Base-by-base conservation (phyloP, 1,140 invertebrate species). In the Cotesia vestalis region DNA sequence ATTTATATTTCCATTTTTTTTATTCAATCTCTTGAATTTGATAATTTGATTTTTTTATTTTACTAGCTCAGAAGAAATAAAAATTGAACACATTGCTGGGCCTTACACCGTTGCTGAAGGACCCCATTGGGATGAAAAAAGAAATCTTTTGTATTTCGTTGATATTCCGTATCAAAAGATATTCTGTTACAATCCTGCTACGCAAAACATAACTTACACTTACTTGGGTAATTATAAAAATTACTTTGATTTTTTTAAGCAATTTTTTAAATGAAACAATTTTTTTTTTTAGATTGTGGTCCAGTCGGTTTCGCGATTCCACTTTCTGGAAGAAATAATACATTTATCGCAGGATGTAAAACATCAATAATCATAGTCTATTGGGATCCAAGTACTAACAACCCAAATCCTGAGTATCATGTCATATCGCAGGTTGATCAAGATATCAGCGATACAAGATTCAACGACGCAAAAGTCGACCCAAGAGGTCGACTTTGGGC, bases 381-480 rank as follows among this genome's bases (percentile, higher is more conserved):
- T 72, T 96, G 94, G 94, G 86, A 91, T 75, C 91, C 90, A 0
- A 80, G 87, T 12, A 83, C 86, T 1, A 83, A 89, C 27, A 76
- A 80, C 0, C 85, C 88, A 3, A 84, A 83, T 34, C 87, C 89
- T 4, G 74, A 88, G 6, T 76, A 88, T 40, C 85, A 86, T 6
- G 83, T 89, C 17, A 62, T 89, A 12, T 86, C 88, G 1, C 89
- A 90, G 53, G 90, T 95, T 0, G 92, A 95, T 46, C 74, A 80
- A 0, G 85, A 90, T 52, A 82, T 84, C 61, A 80, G 84, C 0
- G 85, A 81, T 1, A 95, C 92, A 77, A 88, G 94, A 77, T 91
- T 95, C 74, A 97, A 97, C 79, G 95, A 97, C 84, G 96, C 91
- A n/a, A 98, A 97, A 86, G 93, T 92, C 71, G 95, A 98, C 83